These are phyloP conservation scores for Eublepharis macularius DNA, from an alignment of 2,113 vertebrate species.

Conservation along the genomic window DNA sequence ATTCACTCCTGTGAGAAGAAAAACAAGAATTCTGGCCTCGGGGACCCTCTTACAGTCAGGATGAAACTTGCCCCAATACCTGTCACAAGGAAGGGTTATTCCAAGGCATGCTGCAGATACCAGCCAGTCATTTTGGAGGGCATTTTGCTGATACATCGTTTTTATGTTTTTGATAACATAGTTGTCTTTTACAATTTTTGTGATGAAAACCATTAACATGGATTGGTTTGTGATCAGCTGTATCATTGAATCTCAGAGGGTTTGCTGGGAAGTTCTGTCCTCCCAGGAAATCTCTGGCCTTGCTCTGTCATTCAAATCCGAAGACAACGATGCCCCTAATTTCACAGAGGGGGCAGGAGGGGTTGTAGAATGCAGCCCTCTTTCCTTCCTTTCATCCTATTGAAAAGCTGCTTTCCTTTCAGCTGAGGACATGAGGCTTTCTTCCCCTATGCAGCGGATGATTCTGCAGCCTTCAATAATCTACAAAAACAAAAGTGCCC, in stretches of 20 bases:
- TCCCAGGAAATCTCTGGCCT: neutral
- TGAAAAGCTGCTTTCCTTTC: neutral
- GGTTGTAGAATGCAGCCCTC: neutral
- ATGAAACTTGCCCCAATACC: too few relatives aligned
- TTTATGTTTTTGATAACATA: neutral
- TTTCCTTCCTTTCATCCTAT: neutral
- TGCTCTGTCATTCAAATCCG: neutral
- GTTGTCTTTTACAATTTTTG: neutral
- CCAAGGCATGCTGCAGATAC: too few relatives aligned
- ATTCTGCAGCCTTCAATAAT: conserved; percentile 40
- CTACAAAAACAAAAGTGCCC: conserved; percentile 65
- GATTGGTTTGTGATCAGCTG: neutral
- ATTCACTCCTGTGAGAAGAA: too few relatives aligned
- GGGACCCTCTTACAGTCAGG: too few relatives aligned
- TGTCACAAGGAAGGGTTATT: too few relatives aligned
- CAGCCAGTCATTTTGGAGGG: too few relatives aligned
- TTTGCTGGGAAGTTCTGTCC: neutral
- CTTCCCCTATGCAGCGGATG: neutral
- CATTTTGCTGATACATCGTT: neutral
- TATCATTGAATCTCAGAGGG: neutral
- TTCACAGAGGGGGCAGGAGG: neutral
- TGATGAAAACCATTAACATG: neutral
- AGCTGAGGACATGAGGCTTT: conserved; percentile 4
- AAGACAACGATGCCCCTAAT: neutral
- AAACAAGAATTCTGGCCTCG: too few relatives aligned